Percentiles rank a stretch among this genome's conserved stretches.
These are phyloP conservation scores for Hyles lineata DNA, from an alignment of 2,888 invertebrate genomes.

Conservation along the genomic window DNA sequence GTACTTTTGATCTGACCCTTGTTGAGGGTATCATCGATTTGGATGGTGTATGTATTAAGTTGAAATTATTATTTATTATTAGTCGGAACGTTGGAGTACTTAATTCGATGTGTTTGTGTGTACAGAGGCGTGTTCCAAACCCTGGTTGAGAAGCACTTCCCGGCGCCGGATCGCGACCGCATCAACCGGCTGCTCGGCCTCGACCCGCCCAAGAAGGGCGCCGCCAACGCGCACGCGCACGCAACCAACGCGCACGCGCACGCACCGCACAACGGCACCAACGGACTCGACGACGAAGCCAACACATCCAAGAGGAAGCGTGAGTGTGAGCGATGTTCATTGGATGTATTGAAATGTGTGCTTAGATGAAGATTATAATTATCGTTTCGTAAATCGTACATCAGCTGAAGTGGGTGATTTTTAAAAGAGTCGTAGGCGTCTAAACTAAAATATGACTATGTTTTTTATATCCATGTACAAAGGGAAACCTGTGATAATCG, in stretches of 20 bases:
- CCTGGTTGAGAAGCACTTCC: slow-evolving; percentile 99
- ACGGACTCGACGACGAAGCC: slow-evolving; percentile 58
- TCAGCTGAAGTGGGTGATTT: too few relatives aligned
- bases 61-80: too few relatives aligned
- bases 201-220: slow-evolving; percentile 72
- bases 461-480: too few relatives aligned
- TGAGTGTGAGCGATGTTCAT: slow-evolving; percentile 48
- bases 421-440: too few relatives aligned
- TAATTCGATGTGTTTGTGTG: neutral
- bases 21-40: too few relatives aligned
- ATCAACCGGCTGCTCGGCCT: slow-evolving; percentile 91
- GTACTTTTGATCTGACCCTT: too few relatives aligned
- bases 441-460: too few relatives aligned
- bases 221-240: slow-evolving; percentile 44
- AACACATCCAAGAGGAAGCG: slow-evolving; percentile 75
- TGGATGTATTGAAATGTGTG: neutral
- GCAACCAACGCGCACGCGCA: slow-evolving; percentile 54
- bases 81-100: too few relatives aligned
- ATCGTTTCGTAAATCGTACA: too few relatives aligned
- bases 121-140: slow-evolving; percentile 97
- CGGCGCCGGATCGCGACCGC: slow-evolving; percentile 95
- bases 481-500: too few relatives aligned
- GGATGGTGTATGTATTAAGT: too few relatives aligned
- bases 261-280: slow-evolving; percentile 55
- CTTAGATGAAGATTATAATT: neutral